These are phyloP conservation scores for Buphagus erythrorhynchus DNA, from an alignment of 2,797 vertebrate species.

Conservation along the genomic window DNA sequence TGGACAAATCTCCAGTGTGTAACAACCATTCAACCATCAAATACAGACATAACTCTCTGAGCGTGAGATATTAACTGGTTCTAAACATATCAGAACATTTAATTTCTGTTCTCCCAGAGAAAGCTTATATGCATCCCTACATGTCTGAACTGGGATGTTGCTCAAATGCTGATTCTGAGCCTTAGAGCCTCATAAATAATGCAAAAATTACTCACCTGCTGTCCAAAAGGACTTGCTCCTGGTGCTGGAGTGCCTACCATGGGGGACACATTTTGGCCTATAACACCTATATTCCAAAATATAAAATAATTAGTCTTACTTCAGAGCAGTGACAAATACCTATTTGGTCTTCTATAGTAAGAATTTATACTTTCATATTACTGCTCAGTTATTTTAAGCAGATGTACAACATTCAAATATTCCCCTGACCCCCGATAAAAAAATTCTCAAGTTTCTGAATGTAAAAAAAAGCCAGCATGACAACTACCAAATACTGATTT, in stretches of 20 bases:
- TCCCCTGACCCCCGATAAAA: background rate
- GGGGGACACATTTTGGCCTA: constrained; percentile 82
- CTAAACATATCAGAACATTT: background rate
- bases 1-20: background rate
- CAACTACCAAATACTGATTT: background rate
- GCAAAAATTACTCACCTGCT: constrained; percentile 84
- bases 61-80: background rate
- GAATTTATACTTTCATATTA: background rate
- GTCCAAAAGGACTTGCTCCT: constrained; percentile 85
- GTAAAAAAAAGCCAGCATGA: background rate
- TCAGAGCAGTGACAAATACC: constrained; percentile 12
- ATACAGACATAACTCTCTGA: background rate
- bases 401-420: background rate
- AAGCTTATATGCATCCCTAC: background rate
- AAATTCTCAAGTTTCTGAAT: background rate
- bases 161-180: background rate
- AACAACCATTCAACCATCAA: background rate
- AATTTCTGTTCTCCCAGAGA: background rate
- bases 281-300: constrained; percentile 84
- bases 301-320: constrained; percentile 68
- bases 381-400: background rate
- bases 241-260: constrained; percentile 88
- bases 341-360: background rate
- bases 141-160: background rate
- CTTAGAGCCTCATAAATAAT: background rate